Evolutionary conservation across 2,888 invertebrate genomes (phyloP).

Genomic region (Ischnus inquisitorius): DNA sequence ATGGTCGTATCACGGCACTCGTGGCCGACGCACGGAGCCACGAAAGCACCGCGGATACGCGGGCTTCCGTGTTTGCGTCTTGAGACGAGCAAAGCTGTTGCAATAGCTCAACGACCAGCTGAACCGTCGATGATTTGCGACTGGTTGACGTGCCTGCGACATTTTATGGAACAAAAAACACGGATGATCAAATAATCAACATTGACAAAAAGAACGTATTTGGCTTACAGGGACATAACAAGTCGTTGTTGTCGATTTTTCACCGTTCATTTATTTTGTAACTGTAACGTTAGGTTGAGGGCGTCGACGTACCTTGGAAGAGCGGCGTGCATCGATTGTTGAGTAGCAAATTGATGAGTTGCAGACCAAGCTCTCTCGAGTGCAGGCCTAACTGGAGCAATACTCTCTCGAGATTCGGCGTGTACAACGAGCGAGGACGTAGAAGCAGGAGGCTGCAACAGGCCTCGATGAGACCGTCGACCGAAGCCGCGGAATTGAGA

Average conservation of each 20-base stretch:
- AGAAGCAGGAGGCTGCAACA: slow-evolving; percentile 91
- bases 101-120: slow-evolving; percentile 92
- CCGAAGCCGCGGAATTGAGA: slow-evolving; percentile 89
- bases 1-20: slow-evolving; percentile 83
- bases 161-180: slow-evolving; percentile 31
- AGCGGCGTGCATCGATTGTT: slow-evolving; percentile 86
- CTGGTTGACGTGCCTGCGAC: slow-evolving; percentile 74
- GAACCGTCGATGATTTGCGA: slow-evolving; percentile 84
- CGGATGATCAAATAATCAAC: neutral
- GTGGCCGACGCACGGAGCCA: slow-evolving; percentile 90
- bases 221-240: too few species aligned
- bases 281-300: too few species aligned
- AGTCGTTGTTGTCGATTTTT: too few species aligned
- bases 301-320: slow-evolving; percentile 76
- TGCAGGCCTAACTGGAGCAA: slow-evolving; percentile 90
- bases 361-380: slow-evolving; percentile 88
- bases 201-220: neutral
- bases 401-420: slow-evolving; percentile 89
- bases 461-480: slow-evolving; percentile 89
- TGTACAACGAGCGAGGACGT: slow-evolving; percentile 89
- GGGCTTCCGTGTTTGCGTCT: slow-evolving; percentile 87
- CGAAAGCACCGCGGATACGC: slow-evolving; percentile 89
- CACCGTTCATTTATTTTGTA: too few species aligned
- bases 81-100: slow-evolving; percentile 91
- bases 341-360: slow-evolving; percentile 87